phyloP scores from a whole-genome alignment of 1,140 invertebrate genomes.

The Neuroterus valhalla region DNA sequence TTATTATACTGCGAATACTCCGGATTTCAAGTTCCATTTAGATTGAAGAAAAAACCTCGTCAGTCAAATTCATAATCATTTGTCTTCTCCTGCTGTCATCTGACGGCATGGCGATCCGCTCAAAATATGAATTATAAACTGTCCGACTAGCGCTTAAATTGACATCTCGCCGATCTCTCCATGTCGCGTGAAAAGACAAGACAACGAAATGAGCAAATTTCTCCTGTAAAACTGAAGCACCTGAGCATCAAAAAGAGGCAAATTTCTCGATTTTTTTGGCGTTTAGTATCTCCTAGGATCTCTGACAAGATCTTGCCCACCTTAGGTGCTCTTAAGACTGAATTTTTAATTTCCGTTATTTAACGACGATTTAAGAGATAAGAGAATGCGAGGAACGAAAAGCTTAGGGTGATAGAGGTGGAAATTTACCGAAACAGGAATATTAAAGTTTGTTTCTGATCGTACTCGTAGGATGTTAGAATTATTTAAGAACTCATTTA shows the following conservation, averaged over 20 bases:
- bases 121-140: slow-evolving; percentile 15
- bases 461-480: too few relatives aligned
- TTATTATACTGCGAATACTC: slow-evolving; percentile 7
- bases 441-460: too few relatives aligned
- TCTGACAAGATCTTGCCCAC: slow-evolving; percentile 23
- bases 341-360: slow-evolving; percentile 35
- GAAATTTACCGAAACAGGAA: background rate
- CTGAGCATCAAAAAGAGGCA: background rate
- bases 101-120: background rate
- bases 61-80: slow-evolving; percentile 16
- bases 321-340: slow-evolving; percentile 56
- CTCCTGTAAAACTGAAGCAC: slow-evolving; percentile 15
- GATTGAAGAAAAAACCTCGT: background rate
- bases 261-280: background rate
- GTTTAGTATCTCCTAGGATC: slow-evolving; percentile 26
- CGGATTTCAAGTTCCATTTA: background rate
- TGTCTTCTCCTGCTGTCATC: slow-evolving; percentile 10
- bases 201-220: slow-evolving; percentile 24
- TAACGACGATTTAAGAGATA: slow-evolving; percentile 24
- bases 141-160: slow-evolving; percentile 19
- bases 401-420: background rate
- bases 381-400: background rate
- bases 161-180: background rate
- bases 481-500: too few relatives aligned
- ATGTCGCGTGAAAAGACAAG: slow-evolving; percentile 2